A percentile compares a stretch with the other conserved stretches of the same genome.
phyloP scores from a whole-genome alignment of 2,113 vertebrate species.

The Mobula hypostoma region DNA sequence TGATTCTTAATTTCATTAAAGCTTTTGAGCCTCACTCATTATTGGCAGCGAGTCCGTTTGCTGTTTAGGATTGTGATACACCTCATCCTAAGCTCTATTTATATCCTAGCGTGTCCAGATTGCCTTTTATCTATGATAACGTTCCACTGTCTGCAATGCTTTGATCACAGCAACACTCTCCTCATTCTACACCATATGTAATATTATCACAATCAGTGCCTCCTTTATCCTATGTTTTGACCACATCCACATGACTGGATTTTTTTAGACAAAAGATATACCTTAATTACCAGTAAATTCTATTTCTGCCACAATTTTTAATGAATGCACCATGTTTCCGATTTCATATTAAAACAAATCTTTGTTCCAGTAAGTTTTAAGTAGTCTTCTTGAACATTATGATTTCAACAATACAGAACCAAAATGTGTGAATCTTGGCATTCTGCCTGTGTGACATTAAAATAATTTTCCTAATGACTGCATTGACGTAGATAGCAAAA shows the following conservation, averaged over 20 bases:
- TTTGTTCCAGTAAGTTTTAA: background rate
- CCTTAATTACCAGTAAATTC: background rate
- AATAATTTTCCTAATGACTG: background rate
- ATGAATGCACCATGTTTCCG: background rate
- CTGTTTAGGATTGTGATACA: background rate
- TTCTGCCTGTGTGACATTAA: background rate
- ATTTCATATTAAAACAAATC: background rate
- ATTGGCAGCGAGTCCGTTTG: background rate
- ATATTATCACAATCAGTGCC: background rate
- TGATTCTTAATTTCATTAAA: background rate
- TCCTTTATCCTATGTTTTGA: background rate
- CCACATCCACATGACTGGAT: background rate
- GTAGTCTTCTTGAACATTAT: background rate
- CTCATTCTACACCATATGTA: background rate
- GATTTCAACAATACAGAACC: background rate
- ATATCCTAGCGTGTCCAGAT: background rate
- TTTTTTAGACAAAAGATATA: background rate
- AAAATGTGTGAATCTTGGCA: background rate
- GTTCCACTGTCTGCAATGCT: background rate
- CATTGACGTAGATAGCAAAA: background rate
- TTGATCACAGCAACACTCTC: background rate
- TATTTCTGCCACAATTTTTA: background rate
- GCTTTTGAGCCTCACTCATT: background rate
- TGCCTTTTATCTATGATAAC: background rate
- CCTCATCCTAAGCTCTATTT: background rate